Base-by-base conservation (phyloP, 2,888 invertebrate genomes). In the Lysandra bellargus region DNA sequence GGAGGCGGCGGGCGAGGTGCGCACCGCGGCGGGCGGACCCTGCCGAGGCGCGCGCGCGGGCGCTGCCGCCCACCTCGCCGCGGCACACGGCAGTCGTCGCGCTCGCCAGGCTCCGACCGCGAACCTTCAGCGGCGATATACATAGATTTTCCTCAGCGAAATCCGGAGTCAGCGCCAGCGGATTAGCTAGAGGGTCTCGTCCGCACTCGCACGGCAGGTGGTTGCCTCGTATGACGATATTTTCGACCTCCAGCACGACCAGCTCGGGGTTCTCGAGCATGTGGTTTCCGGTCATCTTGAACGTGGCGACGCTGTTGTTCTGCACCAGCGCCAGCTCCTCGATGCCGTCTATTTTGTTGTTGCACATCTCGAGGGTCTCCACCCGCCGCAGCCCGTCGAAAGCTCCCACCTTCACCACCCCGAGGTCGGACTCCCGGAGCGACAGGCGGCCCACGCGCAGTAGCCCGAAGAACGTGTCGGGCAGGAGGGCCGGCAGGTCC, bases 121-220 rank as follows among this genome's bases (percentile, higher is more conserved):
- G 97, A 83, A 97, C 96, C 88, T 97, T 97, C 84, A 98, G 93
- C 80, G 98, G 98, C 30, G 98, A 98, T 87, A 98, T 98, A 93
- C 98, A 98, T 89, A 95, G 97, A 90, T 98, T 98, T 85, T 96
- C 96, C 80, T 96, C 95, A 81, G 96, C 94, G 86, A 97, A 97
- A 80, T 96, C 96, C 80, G 91, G 90, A 78, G 92, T 92, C 81
- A 97, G 96, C 37, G 97, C 97, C 82, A 98, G 92, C 61, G 97
- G 97, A 82, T 97, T 97, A 80, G 96, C 96, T 79, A 98, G 92
- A 57, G 98, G 95, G 80, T 97, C 96, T 86, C 97, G 97, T 84
- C 97, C 97, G 87, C 98, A 98, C 90, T 98, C 98, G 89, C 98
- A 98, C 2, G 98, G 98, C 87, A 98, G 96, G 87, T 98, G 98